Evolutionary conservation across 1,140 invertebrate genomes (phyloP), one percentile per base, ranked within the genome.

Genomic region (Drosophila simulans): DNA sequence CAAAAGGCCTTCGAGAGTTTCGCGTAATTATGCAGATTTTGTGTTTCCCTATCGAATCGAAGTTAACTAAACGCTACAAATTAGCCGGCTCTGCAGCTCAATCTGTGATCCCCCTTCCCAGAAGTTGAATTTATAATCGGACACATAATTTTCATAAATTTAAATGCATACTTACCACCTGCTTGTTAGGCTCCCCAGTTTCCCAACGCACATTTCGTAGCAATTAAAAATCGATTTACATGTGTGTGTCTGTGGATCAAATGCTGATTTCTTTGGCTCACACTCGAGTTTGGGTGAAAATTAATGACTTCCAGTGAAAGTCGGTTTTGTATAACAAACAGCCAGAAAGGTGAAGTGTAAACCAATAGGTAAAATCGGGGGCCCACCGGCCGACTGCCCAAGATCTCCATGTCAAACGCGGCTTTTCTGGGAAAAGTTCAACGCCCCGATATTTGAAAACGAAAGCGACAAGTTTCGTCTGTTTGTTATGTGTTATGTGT

Each of bases 171-270:
- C 27, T 52, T 78, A 66, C 49, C 49, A 68, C 68, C 73, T 84
- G 82, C 48, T 79, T 79, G 68, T 45, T 65, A 70, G 34, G 37
- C 39, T 39, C 8, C 2, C 15, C 4, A 11, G 22, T 52, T 70
- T 27, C 63, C 66, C 66, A 70, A 45, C 46, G 35, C 49, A 59
- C 64, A 76, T 75, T 77, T 72, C 35, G 58, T 56, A 57, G 70
- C 75, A 86, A 89, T 88, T 88, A 88, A 88, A 88, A 77, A 88
- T 88, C 83, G 84, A 88, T 88, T 89, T 88, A 89, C 63, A 57
- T 78, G 54, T 68, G 37, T 57, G 27, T 52, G 20, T 22, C 2
- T 22, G 31, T 64, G 35, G 25, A 70, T 68, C 66, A 70, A 70
- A 66, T 45, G 59, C 51, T 55, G 42, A 75, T 77, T 51, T 77